Evolutionary conservation across 2,888 invertebrate genomes (phyloP), one percentile per base, ranked within the genome.

Genomic region (Idaea aversata): DNA sequence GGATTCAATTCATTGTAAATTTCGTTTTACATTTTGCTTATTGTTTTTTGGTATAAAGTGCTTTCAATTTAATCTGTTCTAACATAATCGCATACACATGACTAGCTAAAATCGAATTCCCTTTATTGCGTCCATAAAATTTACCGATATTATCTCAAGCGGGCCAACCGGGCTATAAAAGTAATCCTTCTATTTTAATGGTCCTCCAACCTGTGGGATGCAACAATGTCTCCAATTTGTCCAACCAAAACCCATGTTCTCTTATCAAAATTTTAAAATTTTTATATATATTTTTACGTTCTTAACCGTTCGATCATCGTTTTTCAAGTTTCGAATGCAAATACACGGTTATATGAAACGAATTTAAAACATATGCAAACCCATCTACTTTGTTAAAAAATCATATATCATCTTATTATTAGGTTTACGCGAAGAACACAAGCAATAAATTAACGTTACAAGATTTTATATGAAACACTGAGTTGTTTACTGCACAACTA

Each of bases 181-280:
- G 90, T 90, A 91, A 91, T 90, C 91, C 90, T 88, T 88, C 87
- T 87, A 90, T 88, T 91, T 90, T 91, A 91, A 90, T 90, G 90
- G 87, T 80, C 79, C 83, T 84, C 84, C 88, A 88, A 89, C 88
- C 88, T 90, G 90, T 83, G 86, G 85, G 85, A 83, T 87, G 88
- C 88, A 90, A 90, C 89, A 88, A 87, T 88, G 88, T 88, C 83
- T 82, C 79, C 84, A 86, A 88, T 86, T 87, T 83, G 82, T 82
- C 78, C 77, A 74, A 71, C 74, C 75, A 72, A 78, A 78, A 74
- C 78, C 78, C 64, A 72, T 77, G 47, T 10, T 47, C 70, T 73
- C 71, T 73, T 76, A 77, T 76, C 79, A 75, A 76, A 75, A 78
- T 73, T n/a, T 68, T 65, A 69, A 75, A 75, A 80, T 76, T 75